phyloP scores from a whole-genome alignment of 2,113 vertebrate genomes.

The Baryphthengus martii region DNA sequence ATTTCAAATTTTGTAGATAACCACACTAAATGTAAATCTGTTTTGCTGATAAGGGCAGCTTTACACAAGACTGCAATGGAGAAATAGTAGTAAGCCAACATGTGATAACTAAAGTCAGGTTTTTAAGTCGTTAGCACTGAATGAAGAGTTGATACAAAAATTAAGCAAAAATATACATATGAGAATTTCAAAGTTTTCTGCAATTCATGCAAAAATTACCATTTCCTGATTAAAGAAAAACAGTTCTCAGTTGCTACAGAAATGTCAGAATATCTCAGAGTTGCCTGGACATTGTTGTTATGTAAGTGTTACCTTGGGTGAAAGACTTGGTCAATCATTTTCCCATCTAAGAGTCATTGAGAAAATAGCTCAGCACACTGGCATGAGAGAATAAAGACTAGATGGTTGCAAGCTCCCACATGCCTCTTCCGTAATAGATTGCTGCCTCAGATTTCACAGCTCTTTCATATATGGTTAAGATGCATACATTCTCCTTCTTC shows the following conservation, averaged over 20 bases:
- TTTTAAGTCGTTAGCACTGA: neutral
- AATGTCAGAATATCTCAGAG: neutral
- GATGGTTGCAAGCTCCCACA: rapidly evolving
- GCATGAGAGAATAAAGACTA: neutral
- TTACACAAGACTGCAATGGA: neutral
- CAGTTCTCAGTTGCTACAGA: neutral
- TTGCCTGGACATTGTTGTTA: neutral
- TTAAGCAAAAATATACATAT: neutral
- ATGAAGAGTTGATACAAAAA: neutral
- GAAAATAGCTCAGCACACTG: neutral
- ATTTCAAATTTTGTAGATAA: neutral
- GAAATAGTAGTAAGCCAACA: neutral
- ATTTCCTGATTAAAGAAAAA: neutral
- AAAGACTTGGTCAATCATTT: neutral
- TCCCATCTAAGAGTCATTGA: neutral
- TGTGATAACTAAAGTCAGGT: neutral
- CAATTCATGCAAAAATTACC: neutral
- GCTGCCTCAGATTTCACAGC: neutral
- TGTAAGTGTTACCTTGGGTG: neutral
- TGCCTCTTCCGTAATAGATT: neutral
- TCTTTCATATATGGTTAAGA: neutral
- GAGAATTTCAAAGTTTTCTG: neutral
- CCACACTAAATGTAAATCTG: neutral
- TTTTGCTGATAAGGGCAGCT: neutral
- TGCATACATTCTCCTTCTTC: neutral